phyloP scores from a whole-genome alignment of 2,113 vertebrate species.

The Deroptyus accipitrinus region DNA sequence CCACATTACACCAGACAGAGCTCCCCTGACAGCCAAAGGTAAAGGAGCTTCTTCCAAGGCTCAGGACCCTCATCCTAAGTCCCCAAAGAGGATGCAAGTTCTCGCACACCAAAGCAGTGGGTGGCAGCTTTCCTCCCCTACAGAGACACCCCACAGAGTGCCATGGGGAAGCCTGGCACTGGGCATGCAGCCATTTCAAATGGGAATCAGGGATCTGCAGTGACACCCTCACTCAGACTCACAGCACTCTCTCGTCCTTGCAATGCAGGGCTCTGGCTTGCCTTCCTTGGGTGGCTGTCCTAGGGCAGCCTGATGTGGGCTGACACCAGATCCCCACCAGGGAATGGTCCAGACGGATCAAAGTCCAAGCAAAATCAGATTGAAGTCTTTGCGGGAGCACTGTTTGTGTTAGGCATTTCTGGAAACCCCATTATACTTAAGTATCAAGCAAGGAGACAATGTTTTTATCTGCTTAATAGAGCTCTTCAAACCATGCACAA shows the following conservation, averaged over 20 bases:
- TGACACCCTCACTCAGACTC: background rate
- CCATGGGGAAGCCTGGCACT: background rate
- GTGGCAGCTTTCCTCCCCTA: background rate
- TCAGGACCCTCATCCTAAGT: background rate
- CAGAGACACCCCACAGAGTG: background rate
- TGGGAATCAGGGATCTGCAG: background rate
- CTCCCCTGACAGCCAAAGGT: background rate
- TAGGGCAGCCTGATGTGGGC: background rate
- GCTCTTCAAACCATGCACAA: background rate
- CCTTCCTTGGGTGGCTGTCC: background rate
- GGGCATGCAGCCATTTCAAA: background rate
- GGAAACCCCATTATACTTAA: background rate
- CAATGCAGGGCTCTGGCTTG: accelerated
- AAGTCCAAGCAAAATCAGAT: background rate
- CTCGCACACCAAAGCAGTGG: background rate
- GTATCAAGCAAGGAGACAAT: background rate
- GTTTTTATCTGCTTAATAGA: background rate
- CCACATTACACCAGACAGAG: background rate
- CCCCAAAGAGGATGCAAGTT: background rate
- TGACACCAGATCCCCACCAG: background rate
- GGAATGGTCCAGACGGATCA: background rate
- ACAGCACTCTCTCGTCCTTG: background rate
- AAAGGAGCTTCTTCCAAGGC: background rate
- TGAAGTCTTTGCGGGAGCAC: background rate
- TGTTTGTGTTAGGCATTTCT: background rate